A percentile compares a stretch with the other conserved stretches of the same genome.
phyloP scores from a whole-genome alignment of 2,888 invertebrate species.

The Augiades crinisus region DNA sequence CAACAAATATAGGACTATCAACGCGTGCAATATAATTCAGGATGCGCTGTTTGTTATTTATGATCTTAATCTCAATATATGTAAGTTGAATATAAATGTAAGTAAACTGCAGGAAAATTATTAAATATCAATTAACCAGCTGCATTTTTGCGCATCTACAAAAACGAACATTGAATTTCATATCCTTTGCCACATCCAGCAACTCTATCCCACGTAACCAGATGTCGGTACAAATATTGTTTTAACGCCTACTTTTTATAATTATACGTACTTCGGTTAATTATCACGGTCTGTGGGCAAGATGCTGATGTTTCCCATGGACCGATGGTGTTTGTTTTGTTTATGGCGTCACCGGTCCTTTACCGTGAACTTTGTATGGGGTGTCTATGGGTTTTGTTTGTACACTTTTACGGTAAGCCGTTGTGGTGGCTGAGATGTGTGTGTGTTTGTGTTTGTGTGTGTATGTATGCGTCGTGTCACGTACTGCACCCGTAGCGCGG shows the following conservation, averaged over 20 bases:
- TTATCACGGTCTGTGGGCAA: slow-evolving; percentile 45
- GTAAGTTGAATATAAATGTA: too few relatives aligned
- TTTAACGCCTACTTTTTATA: slow-evolving; percentile 63
- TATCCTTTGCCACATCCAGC: slow-evolving; percentile 43
- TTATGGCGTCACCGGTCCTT: slow-evolving; percentile 16
- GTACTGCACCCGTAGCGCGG: too few relatives aligned
- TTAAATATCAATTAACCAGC: too few relatives aligned
- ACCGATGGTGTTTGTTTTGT: slow-evolving; percentile 34
- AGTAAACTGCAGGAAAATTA: too few relatives aligned
- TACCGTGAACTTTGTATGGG: slow-evolving; percentile 30
- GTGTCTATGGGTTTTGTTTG: slow-evolving; percentile 2
- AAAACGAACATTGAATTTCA: too few relatives aligned
- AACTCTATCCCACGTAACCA: slow-evolving; percentile 42
- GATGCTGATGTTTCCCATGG: slow-evolving; percentile 46
- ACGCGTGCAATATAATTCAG: too few relatives aligned
- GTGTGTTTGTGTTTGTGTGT: too few relatives aligned
- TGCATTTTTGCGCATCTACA: too few relatives aligned
- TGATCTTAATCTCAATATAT: too few relatives aligned
- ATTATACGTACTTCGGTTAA: slow-evolving; percentile 51
- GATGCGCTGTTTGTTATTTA: too few relatives aligned
- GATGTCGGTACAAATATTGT: slow-evolving; percentile 64
- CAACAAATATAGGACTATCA: too few relatives aligned
- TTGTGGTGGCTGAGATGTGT: background rate
- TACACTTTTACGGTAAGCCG: slow-evolving; percentile 10
- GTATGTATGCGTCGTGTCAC: too few relatives aligned